Percentiles rank a stretch among this genome's conserved stretches.
Conservation (phyloP, 2,113 vertebrate species). For the Xenopus laevis region DNA sequence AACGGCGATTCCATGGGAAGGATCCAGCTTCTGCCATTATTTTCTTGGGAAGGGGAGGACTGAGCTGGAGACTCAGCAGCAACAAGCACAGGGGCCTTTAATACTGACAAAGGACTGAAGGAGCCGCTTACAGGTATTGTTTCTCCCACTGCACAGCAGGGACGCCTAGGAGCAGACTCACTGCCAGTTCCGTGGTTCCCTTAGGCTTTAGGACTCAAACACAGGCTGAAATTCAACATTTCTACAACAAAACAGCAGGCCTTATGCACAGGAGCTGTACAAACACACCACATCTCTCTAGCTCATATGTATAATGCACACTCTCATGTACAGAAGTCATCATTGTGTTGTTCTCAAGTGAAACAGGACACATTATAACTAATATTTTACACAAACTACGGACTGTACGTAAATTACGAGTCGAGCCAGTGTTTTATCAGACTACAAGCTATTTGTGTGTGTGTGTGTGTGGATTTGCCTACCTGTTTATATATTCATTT, state of each 20-base stretch:
- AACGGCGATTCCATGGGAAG: constrained; percentile 8
- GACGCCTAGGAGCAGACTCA: background rate
- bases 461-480: too few relatives aligned
- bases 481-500: too few relatives aligned
- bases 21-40: background rate
- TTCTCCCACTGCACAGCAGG: background rate
- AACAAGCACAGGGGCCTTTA: constrained; percentile 20
- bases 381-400: too few relatives aligned
- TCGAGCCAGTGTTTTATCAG: too few relatives aligned
- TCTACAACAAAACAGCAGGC: background rate
- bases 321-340: too few relatives aligned
- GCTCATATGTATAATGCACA: too few relatives aligned
- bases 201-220: background rate
- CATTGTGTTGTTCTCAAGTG: too few relatives aligned
- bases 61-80: background rate
- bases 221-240: background rate
- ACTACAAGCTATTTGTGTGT: too few relatives aligned
- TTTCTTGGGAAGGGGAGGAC: background rate
- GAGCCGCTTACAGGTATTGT: constrained; percentile 14
- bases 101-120: constrained; percentile 18
- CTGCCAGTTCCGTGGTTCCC: background rate
- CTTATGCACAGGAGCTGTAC: too few relatives aligned
- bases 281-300: too few relatives aligned
- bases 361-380: too few relatives aligned
- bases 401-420: too few relatives aligned